Conservation (phyloP, 2,797 vertebrate species). For the Cynopterus sphinx region DNA sequence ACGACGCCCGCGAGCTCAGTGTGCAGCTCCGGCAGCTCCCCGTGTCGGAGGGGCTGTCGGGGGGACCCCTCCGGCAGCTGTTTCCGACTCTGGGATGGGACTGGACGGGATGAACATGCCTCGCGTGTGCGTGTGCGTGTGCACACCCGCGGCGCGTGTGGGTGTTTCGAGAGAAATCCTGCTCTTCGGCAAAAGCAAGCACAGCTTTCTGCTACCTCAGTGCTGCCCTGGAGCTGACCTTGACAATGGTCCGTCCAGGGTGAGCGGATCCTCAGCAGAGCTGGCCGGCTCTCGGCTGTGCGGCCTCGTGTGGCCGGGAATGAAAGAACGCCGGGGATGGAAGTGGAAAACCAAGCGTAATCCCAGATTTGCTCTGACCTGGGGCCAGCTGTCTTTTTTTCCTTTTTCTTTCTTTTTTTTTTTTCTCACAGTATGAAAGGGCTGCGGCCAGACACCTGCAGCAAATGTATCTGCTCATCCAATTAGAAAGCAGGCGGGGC, state of each 20-base stretch:
- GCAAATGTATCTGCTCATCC: background rate
- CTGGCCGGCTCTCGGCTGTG: background rate
- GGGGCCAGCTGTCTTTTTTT: background rate
- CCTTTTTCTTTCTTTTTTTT: too few species aligned
- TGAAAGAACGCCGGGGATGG: background rate
- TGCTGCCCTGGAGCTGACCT: constrained; percentile 79
- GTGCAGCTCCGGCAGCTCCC: constrained; percentile 77
- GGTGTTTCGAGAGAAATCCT: constrained; percentile 54
- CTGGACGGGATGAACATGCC: constrained; percentile 86
- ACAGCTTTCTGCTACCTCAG: constrained; percentile 71
- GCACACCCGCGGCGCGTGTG: background rate
- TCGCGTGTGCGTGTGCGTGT: constrained; percentile 58
- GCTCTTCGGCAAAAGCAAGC: constrained; percentile 78
- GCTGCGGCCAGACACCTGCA: constrained; percentile 41
- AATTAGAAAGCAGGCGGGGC: background rate
- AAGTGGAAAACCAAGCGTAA: background rate
- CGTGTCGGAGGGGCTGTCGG: constrained; percentile 78
- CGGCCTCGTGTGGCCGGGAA: rapidly evolving
- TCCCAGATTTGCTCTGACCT: background rate
- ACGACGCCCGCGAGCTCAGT: constrained; percentile 79
- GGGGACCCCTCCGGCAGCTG: constrained; percentile 78
- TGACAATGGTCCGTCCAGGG: constrained; percentile 41
- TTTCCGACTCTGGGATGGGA: constrained; percentile 73
- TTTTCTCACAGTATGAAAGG: background rate
- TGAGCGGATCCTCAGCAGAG: background rate